A percentile compares a stretch with the other conserved stretches of the same genome.
Evolutionary conservation across 2,888 invertebrate genomes (phyloP).

Genomic region (Ormyrus labotus): DNA sequence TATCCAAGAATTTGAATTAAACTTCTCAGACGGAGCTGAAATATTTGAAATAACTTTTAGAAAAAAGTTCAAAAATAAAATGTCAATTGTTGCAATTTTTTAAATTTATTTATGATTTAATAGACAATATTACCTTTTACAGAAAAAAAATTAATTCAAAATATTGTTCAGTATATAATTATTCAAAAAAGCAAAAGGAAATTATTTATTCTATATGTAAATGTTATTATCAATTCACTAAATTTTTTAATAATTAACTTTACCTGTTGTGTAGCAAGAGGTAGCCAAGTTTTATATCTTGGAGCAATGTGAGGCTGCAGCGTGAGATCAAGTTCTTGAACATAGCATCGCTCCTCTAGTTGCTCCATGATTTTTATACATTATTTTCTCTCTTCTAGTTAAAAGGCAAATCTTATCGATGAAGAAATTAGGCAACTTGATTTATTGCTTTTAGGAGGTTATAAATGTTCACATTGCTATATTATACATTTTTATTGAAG

Average conservation of each 20-base stretch:
- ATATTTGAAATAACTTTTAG: conserved; percentile 10
- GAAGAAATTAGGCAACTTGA: too few species aligned
- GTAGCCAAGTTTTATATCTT: conserved; percentile 87
- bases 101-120: not conserved
- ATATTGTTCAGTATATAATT: too few species aligned
- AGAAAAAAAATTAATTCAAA: not conserved
- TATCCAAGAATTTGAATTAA: conserved; percentile 85
- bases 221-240: too few species aligned
- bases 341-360: conserved; percentile 67
- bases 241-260: not conserved
- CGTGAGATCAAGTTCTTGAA: conserved; percentile 73
- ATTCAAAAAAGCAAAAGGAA: too few species aligned
- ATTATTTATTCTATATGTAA: too few species aligned
- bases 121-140: not conserved
- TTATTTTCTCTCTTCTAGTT: conserved; percentile 38
- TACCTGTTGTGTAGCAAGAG: conserved; percentile 90
- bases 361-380: conserved; percentile 67
- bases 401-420: not conserved
- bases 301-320: conserved; percentile 76
- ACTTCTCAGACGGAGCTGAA: conserved; percentile 85
- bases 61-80: not conserved
- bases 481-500: too few species aligned
- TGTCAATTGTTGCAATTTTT: too few species aligned
- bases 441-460: too few species aligned
- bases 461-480: too few species aligned